Conservation (phyloP, 1,140 invertebrate genomes). For the Leptonema lineaticorne region DNA sequence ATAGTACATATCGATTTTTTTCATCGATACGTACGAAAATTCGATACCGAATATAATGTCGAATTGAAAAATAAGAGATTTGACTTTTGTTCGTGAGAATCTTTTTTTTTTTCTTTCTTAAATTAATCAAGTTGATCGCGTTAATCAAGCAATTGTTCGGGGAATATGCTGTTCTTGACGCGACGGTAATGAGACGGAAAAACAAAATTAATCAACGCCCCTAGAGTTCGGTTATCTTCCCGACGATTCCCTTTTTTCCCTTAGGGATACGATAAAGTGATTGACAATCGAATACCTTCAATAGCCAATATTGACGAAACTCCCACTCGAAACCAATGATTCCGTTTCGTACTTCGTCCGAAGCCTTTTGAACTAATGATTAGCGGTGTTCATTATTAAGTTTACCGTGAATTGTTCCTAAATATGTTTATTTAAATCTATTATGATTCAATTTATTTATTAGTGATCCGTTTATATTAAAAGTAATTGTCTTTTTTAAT, state of each 20-base stretch:
- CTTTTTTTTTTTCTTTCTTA: not conserved
- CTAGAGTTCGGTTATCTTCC: slow-evolving; percentile 1
- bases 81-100: not conserved
- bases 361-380: too few species aligned
- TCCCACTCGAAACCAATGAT: not conserved
- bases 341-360: not conserved
- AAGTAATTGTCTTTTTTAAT: too few species aligned
- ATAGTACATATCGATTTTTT: not conserved
- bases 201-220: slow-evolving; percentile 12
- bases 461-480: too few species aligned
- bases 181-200: slow-evolving; percentile 22
- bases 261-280: not conserved
- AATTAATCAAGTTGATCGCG: not conserved
- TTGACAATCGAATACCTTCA: not conserved
- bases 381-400: too few species aligned
- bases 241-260: not conserved
- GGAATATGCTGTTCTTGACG: slow-evolving; percentile 17
- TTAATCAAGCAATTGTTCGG: slow-evolving; percentile 17
- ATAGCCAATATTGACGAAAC: not conserved
- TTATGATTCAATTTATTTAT: too few species aligned
- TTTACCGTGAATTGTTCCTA: not conserved
- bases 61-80: not conserved
- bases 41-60: not conserved
- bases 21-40: not conserved
- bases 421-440: too few species aligned